A percentile compares a stretch with the other conserved stretches of the same genome.
These are phyloP conservation scores for Gallinago media DNA, from an alignment of 2,113 vertebrate species.

Conservation along the genomic window DNA sequence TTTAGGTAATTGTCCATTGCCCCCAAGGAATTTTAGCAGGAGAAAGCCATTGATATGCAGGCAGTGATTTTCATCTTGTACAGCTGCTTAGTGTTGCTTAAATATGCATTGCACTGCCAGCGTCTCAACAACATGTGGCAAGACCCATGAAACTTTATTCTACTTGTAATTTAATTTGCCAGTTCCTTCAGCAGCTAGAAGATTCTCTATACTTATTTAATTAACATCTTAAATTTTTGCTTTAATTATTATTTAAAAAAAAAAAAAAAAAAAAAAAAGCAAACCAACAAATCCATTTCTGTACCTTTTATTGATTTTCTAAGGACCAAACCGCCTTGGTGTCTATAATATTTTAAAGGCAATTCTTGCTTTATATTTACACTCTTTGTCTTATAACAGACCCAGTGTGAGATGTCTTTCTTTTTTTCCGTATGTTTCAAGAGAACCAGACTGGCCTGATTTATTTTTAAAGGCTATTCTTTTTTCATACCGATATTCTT, in stretches of 20 bases:
- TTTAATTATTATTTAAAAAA: neutral
- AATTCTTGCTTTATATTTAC: neutral
- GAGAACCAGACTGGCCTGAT: neutral
- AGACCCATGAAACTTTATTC: neutral
- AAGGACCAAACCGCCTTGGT: neutral
- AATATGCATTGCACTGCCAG: neutral
- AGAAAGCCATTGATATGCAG: neutral
- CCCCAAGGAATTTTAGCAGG: neutral
- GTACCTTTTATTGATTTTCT: neutral
- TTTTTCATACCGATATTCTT: neutral
- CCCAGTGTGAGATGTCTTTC: neutral
- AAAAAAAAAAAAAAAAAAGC: neutral
- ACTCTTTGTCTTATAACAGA: neutral
- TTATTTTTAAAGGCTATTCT: neutral
- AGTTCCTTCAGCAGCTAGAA: neutral
- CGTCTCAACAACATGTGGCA: neutral
- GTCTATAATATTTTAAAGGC: neutral
- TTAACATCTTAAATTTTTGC: neutral
- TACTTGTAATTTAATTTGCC: neutral
- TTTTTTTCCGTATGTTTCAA: neutral
- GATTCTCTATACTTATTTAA: neutral
- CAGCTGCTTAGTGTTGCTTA: neutral
- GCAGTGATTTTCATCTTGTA: neutral
- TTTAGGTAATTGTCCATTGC: neutral
- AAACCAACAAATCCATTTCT: neutral